Percentiles rank a stretch among this genome's conserved stretches.
Conservation (phyloP, 2,888 invertebrate genomes). For the Pseudanteris insignis region DNA sequence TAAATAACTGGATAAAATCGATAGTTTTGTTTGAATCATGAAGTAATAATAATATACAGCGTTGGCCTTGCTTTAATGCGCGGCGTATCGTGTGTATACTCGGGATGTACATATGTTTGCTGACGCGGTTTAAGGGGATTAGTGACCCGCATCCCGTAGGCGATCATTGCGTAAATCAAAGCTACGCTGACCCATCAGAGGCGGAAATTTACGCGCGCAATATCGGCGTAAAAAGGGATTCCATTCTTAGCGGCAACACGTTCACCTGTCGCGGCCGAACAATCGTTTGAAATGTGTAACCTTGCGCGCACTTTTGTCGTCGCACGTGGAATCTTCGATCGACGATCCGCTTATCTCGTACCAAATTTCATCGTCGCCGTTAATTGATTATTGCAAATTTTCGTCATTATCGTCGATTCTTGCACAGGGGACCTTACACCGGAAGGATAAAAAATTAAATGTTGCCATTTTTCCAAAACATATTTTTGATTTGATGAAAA, state of each 20-base stretch:
- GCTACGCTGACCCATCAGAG: conserved; percentile 31
- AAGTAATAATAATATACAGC: conserved; percentile 38
- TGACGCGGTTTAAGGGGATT: conserved; percentile 43
- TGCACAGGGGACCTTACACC: too few relatives aligned
- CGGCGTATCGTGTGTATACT: conserved; percentile 17
- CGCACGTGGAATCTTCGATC: conserved; percentile 4
- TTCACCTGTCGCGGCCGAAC: conserved; percentile 56
- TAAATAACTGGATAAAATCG: conserved; percentile 41
- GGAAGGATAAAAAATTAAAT: too few relatives aligned
- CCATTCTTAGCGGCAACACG: conserved; percentile 51
- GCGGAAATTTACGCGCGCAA: conserved; percentile 48
- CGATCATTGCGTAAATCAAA: conserved; percentile 47
- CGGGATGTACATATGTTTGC: conserved; percentile 32
- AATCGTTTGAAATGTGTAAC: conserved; percentile 45
- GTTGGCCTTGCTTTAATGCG: conserved; percentile 23
- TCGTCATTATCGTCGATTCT: too few relatives aligned
- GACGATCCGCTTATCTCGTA: too few relatives aligned
- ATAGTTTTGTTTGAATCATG: conserved; percentile 31
- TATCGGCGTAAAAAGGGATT: conserved; percentile 45
- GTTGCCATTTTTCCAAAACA: too few relatives aligned
- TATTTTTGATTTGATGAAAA: too few relatives aligned
- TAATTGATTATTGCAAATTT: too few relatives aligned
- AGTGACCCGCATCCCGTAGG: conserved; percentile 40
- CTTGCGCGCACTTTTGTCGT: conserved; percentile 15
- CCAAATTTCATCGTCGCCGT: too few relatives aligned